Percentiles rank a stretch among this genome's conserved stretches.
These are phyloP conservation scores for Andrena minutula DNA, from an alignment of 2,888 invertebrate genomes.

Conservation along the genomic window DNA sequence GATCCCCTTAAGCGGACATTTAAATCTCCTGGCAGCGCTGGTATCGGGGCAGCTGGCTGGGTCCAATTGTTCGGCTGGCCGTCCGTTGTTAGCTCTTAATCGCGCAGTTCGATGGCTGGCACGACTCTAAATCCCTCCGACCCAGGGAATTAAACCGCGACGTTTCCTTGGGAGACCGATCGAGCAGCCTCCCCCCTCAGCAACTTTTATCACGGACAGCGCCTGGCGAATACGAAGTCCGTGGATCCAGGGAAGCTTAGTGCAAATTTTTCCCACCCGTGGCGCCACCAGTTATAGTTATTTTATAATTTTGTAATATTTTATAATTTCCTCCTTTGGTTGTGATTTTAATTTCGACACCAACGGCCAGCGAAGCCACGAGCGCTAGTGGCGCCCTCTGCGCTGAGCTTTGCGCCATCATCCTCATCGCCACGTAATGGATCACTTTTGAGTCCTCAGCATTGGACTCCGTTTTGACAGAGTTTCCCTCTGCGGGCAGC, in stretches of 20 bases:
- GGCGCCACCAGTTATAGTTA: no score
- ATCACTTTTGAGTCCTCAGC: no score
- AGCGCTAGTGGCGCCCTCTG: no score
- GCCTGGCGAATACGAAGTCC: neutral
- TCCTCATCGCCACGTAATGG: no score
- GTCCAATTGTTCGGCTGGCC: conserved; percentile 35
- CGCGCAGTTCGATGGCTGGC: conserved; percentile 34
- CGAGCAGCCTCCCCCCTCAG: neutral
- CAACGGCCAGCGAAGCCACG: no score
- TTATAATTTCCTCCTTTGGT: no score
- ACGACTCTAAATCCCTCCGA: conserved; percentile 14
- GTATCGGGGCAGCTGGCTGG: conserved; percentile 13
- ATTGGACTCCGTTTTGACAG: no score
- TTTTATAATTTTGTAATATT: no score
- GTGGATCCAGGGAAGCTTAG: neutral
- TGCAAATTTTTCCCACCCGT: no score
- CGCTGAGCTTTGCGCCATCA: no score
- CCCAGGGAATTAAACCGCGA: conserved; percentile 37
- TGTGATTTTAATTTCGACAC: no score
- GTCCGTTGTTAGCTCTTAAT: conserved; percentile 48
- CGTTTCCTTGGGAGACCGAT: conserved; percentile 27
- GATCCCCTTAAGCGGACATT: conserved; percentile 58
- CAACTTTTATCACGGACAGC: neutral
- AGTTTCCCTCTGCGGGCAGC: no score
- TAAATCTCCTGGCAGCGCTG: conserved; percentile 41